Evolutionary conservation across 2,888 invertebrate genomes (phyloP).

Genomic region (Agelastica alni): DNA sequence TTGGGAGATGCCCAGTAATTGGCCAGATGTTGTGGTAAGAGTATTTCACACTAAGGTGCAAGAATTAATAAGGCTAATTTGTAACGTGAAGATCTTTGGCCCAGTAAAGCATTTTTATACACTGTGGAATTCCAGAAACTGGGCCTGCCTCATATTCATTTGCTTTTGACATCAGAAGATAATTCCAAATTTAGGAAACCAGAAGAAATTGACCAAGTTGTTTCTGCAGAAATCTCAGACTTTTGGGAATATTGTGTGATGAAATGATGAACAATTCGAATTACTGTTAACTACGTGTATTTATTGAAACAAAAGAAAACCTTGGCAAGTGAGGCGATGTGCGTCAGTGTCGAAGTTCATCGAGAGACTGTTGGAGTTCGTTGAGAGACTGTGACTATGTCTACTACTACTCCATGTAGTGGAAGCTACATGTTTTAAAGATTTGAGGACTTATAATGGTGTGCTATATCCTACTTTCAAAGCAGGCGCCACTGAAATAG

Average conservation of each 20-base stretch:
- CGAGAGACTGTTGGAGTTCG: no score
- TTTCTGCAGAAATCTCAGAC: conserved; percentile 17
- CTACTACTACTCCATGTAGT: background rate
- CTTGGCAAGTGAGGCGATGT: no score
- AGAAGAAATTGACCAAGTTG: conserved; percentile 9
- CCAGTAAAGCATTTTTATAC: conserved; percentile 3
- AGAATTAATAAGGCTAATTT: conserved; percentile 5
- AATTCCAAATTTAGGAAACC: background rate
- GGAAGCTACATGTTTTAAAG: background rate
- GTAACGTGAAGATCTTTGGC: conserved; percentile 17
- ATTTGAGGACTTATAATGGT: background rate
- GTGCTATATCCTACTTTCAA: background rate
- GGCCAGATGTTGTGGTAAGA: conserved; percentile 21
- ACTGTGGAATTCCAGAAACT: conserved; percentile 23
- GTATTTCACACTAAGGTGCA: conserved; percentile 20
- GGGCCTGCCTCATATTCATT: conserved; percentile 17
- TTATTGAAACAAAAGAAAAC: no score
- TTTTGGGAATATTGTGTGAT: no score
- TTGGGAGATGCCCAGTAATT: background rate
- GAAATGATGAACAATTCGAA: no score
- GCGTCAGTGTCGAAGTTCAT: no score
- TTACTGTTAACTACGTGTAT: no score
- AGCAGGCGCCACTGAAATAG: background rate
- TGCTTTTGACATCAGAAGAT: conserved; percentile 10
- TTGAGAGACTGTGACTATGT: background rate